A percentile compares a stretch with the other conserved stretches of the same genome.
These are phyloP conservation scores for Argyresthia goedartella DNA, from an alignment of 2,888 invertebrate genomes.

Conservation along the genomic window DNA sequence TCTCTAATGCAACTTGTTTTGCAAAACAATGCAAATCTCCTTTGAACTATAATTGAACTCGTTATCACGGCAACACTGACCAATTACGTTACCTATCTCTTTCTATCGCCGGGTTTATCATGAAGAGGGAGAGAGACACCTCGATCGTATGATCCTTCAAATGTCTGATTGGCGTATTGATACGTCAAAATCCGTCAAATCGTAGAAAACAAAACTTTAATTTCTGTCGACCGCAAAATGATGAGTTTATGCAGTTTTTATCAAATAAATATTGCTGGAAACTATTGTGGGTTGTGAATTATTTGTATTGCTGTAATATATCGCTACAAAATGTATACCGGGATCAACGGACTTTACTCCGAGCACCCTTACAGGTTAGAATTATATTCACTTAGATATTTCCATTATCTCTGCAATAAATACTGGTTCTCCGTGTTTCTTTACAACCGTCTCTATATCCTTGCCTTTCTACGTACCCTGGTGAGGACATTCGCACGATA, in stretches of 20 bases:
- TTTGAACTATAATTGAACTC: constrained; percentile 5
- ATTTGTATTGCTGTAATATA: constrained; percentile 18
- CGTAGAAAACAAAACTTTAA: constrained; percentile 34
- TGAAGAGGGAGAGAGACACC: constrained; percentile 25
- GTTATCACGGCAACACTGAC: constrained; percentile 14
- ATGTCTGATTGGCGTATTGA: constrained; percentile 32
- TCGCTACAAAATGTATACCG: constrained; percentile 44
- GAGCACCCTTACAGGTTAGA: constrained; percentile 59
- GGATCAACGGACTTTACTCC: constrained; percentile 55
- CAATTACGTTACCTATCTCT: constrained; percentile 17
- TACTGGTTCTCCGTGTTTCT: background rate
- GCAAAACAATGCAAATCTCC: constrained; percentile 11
- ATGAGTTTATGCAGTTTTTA: constrained; percentile 23
- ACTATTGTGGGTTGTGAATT: constrained; percentile 21
- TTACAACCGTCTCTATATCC: too few relatives aligned
- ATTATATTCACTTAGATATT: background rate
- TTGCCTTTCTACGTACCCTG: too few relatives aligned
- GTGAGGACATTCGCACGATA: too few relatives aligned
- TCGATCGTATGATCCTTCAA: constrained; percentile 59
- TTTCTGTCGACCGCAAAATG: constrained; percentile 30
- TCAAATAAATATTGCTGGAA: constrained; percentile 15
- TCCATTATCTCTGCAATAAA: background rate
- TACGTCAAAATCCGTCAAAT: constrained; percentile 50
- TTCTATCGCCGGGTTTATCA: constrained; percentile 19
- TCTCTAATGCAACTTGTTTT: constrained; percentile 12